Conservation (phyloP, 2,888 invertebrate species). For the Aphodius granarius region DNA sequence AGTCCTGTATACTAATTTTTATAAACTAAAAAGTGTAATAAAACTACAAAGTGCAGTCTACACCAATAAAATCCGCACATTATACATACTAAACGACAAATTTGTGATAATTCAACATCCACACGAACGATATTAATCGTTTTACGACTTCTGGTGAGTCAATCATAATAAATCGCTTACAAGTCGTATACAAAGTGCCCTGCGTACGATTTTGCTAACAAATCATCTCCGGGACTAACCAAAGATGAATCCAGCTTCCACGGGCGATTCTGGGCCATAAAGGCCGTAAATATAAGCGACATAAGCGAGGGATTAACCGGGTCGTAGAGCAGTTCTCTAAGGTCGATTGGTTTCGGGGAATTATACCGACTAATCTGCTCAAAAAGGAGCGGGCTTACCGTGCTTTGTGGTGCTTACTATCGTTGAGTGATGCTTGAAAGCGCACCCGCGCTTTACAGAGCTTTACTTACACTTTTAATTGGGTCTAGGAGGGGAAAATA, state of each 20-base stretch:
- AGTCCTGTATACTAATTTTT: no score
- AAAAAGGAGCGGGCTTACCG: conserved; percentile 33
- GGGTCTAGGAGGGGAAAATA: neutral
- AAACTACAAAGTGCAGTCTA: no score
- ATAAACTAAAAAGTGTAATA: no score
- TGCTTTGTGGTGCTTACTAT: conserved; percentile 29
- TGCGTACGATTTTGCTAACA: neutral
- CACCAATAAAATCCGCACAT: no score
- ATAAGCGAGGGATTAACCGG: neutral
- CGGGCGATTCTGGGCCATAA: neutral
- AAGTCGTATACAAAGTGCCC: neutral
- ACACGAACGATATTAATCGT: neutral
- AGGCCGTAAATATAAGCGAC: neutral
- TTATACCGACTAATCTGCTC: conserved; percentile 36
- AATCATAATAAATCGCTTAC: neutral
- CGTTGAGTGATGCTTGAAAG: neutral
- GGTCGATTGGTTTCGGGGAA: conserved; percentile 35
- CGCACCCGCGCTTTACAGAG: neutral
- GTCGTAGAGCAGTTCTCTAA: conserved; percentile 28
- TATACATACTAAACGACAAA: no score
- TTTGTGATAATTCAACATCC: neutral
- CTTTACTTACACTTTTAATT: neutral
- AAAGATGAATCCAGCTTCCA: neutral
- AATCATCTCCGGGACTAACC: neutral
- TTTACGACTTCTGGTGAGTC: neutral